Percentiles rank a stretch among this genome's conserved stretches.
These are phyloP conservation scores for Vimba vimba DNA, from an alignment of 2,113 vertebrate genomes.

Conservation along the genomic window DNA sequence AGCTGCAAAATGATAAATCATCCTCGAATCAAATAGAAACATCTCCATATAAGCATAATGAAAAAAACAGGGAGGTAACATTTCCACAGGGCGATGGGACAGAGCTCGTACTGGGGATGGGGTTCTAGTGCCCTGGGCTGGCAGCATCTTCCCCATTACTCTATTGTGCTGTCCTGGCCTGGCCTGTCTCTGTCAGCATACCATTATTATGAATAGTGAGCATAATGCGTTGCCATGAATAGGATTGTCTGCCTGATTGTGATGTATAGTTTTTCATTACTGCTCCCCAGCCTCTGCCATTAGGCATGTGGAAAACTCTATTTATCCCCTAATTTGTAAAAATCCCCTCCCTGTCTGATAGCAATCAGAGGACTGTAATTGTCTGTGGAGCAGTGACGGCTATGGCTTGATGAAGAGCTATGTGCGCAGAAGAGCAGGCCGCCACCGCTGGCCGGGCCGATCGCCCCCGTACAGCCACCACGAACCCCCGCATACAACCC, in stretches of 20 bases:
- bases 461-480: conserved; percentile 61
- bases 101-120: conserved; percentile 29
- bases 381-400: conserved; percentile 90
- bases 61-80: conserved; percentile 52
- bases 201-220: conserved; percentile 95
- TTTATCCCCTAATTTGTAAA: conserved; percentile 99
- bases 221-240: conserved; percentile 95
- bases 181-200: conserved; percentile 75
- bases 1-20: conserved; percentile 60
- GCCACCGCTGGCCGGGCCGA: conserved; percentile 74
- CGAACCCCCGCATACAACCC: conserved; percentile 69
- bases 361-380: conserved; percentile 99
- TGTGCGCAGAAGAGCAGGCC: conserved; percentile 78
- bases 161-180: conserved; percentile 34
- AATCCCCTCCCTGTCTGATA: conserved; percentile 94
- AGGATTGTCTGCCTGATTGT: conserved; percentile 98
- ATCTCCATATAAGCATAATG: conserved; percentile 50
- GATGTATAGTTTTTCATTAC: conserved; percentile 99
- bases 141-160: conserved; percentile 56
- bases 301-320: conserved; percentile 98
- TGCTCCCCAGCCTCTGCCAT: conserved; percentile 92
- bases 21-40: conserved; percentile 56
- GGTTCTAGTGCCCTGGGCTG: conserved; percentile 48
- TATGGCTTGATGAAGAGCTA: conserved; percentile 98
- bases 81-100: conserved; percentile 50